Evolutionary conservation across 1,140 invertebrate species (phyloP).

Genomic region (Lineus longissimus): DNA sequence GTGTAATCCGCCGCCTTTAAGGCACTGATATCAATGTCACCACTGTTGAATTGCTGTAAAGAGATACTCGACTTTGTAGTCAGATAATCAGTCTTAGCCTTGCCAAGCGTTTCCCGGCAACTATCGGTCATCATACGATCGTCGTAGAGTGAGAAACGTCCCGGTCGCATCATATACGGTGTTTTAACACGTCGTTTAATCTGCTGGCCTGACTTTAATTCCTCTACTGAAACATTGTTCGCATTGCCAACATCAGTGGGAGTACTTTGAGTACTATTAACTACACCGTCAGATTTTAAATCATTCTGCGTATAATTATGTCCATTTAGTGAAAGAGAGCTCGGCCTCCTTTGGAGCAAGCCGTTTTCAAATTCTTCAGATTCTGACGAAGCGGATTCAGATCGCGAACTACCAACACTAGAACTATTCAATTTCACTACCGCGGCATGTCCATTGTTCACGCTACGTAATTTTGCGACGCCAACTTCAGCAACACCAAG

Average conservation of each 20-base stretch:
- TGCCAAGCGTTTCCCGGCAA: neutral
- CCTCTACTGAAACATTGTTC: slow-evolving; percentile 35
- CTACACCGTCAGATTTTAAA: slow-evolving; percentile 23
- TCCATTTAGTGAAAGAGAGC: slow-evolving; percentile 40
- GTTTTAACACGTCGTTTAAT: slow-evolving; percentile 76
- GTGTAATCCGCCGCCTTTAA: neutral
- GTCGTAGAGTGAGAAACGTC: slow-evolving; percentile 76
- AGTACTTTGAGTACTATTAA: slow-evolving; percentile 11
- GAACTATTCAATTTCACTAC: slow-evolving; percentile 19
- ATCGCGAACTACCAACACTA: slow-evolving; percentile 29
- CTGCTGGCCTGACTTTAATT: slow-evolving; percentile 48
- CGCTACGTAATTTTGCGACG: slow-evolving; percentile 27
- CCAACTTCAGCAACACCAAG: slow-evolving; percentile 36
- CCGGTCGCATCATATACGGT: slow-evolving; percentile 65
- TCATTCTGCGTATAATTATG: slow-evolving; percentile 28
- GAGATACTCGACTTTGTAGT: slow-evolving; percentile 22
- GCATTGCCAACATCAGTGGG: slow-evolving; percentile 26
- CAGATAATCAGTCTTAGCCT: neutral
- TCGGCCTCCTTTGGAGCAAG: slow-evolving; percentile 26
- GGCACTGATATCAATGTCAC: neutral
- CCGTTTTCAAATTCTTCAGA: slow-evolving; percentile 2
- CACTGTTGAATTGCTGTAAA: slow-evolving; percentile 21
- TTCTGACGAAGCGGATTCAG: neutral
- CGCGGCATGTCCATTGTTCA: slow-evolving; percentile 20
- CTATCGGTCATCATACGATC: slow-evolving; percentile 71